Base-by-base conservation (phyloP, 2,888 invertebrate genomes). In the Scaptomyza polygonia region DNA sequence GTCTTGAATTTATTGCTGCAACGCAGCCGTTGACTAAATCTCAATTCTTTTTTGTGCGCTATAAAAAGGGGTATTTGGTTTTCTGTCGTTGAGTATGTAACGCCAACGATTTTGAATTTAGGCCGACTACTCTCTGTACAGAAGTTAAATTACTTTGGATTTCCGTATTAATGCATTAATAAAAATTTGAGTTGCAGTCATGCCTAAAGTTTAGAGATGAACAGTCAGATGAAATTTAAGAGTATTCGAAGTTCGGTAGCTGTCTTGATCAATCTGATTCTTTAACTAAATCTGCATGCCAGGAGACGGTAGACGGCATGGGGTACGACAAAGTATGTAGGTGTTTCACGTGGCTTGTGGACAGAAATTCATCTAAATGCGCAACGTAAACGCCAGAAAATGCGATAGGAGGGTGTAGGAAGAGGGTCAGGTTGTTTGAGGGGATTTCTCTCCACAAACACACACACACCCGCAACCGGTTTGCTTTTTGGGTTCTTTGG, bases 321-420 rank as follows among this genome's bases (percentile, higher is more conserved):
- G 40, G 3, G 29, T 3, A 11, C 12, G 40, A 48, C 58, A 39
- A 57, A 67, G 84, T 81, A 83, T 67, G 82, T 84, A 83, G 84
- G 81, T 78, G 77, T 77, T 72, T 77, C 65, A 47, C 61, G 61
- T 69, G 79, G 79, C 80, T 82, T 81, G 79, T 83, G 79, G 79
- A 70, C 73, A 83, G 69, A 80, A 77, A 73, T 72, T 83, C 79
- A 86, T 83, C 86, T 83, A 85, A 84, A 84, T 84, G 83, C 84
- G 81, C 83, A 68, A 79, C 82, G 80, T 83, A 78, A 72, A 57
- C 66, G 58, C 58, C 52, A 30, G 34, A 56, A 47, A 2, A 7
- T 40, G 14, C 32, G 5, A 25, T 25, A 25, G 25, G 52, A 12
- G 18, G n/a, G 16, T 9, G 30, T 3, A 21, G 44, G 8, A 30